Conservation (phyloP, 2,113 vertebrate genomes). For the Canis aureus region DNA sequence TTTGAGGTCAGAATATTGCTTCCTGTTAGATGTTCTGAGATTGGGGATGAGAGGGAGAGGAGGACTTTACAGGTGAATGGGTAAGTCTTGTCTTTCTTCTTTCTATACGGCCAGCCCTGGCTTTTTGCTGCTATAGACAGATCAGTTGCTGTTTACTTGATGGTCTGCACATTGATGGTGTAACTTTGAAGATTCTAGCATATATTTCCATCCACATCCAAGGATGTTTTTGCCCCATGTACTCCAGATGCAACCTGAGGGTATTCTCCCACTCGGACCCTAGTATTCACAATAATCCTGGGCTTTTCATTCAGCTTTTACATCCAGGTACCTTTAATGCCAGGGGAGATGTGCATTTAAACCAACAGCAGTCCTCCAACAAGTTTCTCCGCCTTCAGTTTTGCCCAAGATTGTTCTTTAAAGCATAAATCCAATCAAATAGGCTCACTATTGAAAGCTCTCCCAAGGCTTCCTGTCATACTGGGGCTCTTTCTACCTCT, state of each 20-base stretch:
- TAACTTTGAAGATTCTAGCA: not conserved
- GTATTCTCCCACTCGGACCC: too few relatives aligned
- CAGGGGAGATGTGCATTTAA: accelerated
- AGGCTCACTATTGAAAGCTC: not conserved
- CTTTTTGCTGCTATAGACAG: not conserved
- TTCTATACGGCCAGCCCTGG: not conserved
- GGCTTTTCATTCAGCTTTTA: not conserved
- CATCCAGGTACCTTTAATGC: not conserved
- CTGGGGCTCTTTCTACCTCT: not conserved
- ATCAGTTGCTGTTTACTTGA: not conserved
- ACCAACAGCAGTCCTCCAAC: accelerated
- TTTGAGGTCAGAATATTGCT: not conserved
- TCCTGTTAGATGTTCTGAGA: not conserved
- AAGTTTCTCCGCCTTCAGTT: too few relatives aligned
- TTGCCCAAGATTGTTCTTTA: not conserved
- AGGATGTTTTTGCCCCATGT: not conserved
- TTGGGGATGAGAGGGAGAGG: not conserved
- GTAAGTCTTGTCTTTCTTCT: not conserved
- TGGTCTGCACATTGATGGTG: not conserved
- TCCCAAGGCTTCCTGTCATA: not conserved
- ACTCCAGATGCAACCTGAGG: not conserved
- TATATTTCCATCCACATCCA: too few relatives aligned
- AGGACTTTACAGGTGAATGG: not conserved
- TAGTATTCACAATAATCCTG: too few relatives aligned
- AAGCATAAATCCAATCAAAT: not conserved